Conservation (phyloP, 2,888 invertebrate species). For the Hydropsyche betteni region DNA sequence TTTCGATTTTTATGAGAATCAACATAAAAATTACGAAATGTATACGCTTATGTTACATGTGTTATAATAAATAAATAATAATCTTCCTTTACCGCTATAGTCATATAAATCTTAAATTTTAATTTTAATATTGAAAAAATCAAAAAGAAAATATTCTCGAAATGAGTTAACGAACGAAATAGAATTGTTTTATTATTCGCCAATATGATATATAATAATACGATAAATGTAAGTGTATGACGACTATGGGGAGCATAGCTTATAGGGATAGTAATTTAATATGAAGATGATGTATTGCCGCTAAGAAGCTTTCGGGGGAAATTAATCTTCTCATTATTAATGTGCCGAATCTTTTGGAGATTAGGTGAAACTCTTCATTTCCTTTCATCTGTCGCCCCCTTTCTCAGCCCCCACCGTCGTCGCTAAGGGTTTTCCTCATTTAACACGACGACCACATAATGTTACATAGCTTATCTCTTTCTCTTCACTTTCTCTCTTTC, state of each 20-base stretch:
- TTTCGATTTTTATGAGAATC: too few species aligned
- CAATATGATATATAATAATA: too few species aligned
- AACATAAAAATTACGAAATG: too few species aligned
- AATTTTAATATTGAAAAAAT: too few species aligned
- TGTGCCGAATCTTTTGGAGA: conserved; percentile 41
- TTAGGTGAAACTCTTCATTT: conserved; percentile 39
- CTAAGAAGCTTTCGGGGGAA: conserved; percentile 42
- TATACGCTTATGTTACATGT: too few species aligned
- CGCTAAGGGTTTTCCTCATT: background rate
- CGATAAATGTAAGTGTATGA: too few species aligned
- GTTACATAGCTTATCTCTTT: background rate
- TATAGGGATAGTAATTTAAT: conserved; percentile 32
- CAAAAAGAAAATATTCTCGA: too few species aligned
- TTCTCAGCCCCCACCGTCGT: background rate
- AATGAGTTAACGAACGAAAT: background rate
- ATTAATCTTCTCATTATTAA: conserved; percentile 47
- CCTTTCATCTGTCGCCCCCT: conserved; percentile 28
- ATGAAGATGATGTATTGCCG: conserved; percentile 39
- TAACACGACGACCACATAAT: conserved; percentile 1
- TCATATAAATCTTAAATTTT: too few species aligned
- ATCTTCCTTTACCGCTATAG: too few species aligned
- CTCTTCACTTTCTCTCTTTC: too few species aligned
- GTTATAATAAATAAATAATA: too few species aligned
- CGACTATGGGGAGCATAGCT: conserved; percentile 1
- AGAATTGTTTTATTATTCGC: background rate